A percentile compares a stretch with the other conserved stretches of the same genome.
phyloP scores from a whole-genome alignment of 2,113 vertebrate species.

The Rhinolophus ferrumequinum region DNA sequence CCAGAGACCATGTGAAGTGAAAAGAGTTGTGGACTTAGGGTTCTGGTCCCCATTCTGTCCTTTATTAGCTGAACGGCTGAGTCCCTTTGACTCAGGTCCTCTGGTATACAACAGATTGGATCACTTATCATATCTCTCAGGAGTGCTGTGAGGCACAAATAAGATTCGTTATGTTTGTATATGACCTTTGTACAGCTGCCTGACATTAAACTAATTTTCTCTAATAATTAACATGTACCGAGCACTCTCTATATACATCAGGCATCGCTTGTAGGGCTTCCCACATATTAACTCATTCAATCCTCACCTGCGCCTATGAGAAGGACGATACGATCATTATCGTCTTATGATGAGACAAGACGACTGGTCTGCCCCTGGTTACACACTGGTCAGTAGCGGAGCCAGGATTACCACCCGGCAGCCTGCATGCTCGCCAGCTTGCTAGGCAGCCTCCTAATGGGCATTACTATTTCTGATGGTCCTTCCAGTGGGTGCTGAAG shows the following conservation, averaged over 20 bases:
- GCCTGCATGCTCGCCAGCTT: rapidly evolving
- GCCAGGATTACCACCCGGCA: not conserved
- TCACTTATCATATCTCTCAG: not conserved
- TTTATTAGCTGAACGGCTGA: not conserved
- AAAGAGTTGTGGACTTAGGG: not conserved
- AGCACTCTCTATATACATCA: not conserved
- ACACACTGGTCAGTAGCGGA: not conserved
- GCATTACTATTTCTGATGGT: too few relatives aligned
- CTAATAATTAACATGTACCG: not conserved
- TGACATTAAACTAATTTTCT: not conserved
- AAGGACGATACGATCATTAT: not conserved
- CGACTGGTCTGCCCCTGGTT: not conserved
- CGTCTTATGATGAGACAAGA: not conserved
- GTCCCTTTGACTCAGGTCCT: not conserved
- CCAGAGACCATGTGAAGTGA: not conserved
- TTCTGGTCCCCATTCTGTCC: not conserved
- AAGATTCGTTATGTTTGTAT: not conserved
- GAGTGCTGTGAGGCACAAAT: not conserved
- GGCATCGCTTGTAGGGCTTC: not conserved
- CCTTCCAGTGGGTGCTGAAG: not conserved
- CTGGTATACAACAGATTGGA: not conserved
- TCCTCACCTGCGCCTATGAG: not conserved
- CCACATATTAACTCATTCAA: not conserved
- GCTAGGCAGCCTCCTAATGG: not conserved
- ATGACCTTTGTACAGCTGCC: not conserved